A percentile compares a stretch with the other conserved stretches of the same genome.
Evolutionary conservation across 1,140 invertebrate genomes (phyloP).

Genomic region (Laupala kohalensis): DNA sequence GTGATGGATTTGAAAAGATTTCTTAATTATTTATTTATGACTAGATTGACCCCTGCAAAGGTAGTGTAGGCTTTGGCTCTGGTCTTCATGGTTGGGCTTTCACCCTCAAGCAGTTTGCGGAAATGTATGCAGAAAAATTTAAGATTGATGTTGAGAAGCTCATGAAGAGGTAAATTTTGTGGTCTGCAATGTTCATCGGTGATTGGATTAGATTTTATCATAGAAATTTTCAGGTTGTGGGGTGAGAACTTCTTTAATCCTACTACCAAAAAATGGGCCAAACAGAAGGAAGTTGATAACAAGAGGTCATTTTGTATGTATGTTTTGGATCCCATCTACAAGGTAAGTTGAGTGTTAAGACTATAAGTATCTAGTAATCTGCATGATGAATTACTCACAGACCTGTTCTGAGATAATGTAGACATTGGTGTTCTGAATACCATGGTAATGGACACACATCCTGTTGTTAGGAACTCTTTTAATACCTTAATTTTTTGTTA

Average conservation of each 20-base stretch:
- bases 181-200: neutral
- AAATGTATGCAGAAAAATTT: conserved; percentile 98
- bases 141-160: conserved; percentile 94
- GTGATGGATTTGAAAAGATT: neutral
- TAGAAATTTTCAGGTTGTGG: conserved; percentile 43
- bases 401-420: conserved; percentile 24
- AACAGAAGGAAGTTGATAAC: conserved; percentile 76
- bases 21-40: neutral
- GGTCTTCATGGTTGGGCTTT: conserved; percentile 99
- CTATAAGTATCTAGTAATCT: conserved; percentile 9
- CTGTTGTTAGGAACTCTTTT: neutral
- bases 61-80: conserved; percentile 98
- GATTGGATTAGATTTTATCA: neutral
- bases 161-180: conserved; percentile 57
- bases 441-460: neutral
- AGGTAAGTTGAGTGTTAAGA: conserved; percentile 39
- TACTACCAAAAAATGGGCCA: conserved; percentile 96
- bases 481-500: conserved; percentile 23
- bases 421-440: conserved; percentile 4
- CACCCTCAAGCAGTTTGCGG: conserved; percentile 97
- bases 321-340: conserved; percentile 97
- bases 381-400: conserved; percentile 20
- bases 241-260: conserved; percentile 98
- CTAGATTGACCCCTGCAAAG: conserved; percentile 82
- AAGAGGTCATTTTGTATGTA: conserved; percentile 98